A percentile compares a stretch with the other conserved stretches of the same genome.
Conservation (phyloP, 2,888 invertebrate species). For the Volucella inanis region DNA sequence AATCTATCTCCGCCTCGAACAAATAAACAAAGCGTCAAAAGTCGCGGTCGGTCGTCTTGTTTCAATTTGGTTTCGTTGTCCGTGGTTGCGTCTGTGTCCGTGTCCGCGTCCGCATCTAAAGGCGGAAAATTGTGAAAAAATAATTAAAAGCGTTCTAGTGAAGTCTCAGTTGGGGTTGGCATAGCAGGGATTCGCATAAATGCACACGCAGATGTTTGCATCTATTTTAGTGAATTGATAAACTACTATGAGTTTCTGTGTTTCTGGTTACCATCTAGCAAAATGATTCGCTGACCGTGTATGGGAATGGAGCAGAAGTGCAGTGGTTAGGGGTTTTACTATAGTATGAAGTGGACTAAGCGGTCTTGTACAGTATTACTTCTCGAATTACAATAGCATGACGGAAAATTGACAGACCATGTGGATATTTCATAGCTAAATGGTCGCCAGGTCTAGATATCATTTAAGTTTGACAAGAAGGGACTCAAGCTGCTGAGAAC, state of each 20-base stretch:
- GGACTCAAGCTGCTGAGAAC: no score
- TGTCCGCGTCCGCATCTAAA: conserved; percentile 4
- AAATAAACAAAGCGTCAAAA: conserved; percentile 62
- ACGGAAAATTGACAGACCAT: conserved; percentile 20
- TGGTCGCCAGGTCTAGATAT: no score
- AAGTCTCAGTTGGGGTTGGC: background rate
- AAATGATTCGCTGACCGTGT: background rate
- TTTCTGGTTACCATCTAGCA: conserved; percentile 13
- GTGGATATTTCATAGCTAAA: background rate
- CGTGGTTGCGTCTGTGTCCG: conserved; percentile 2
- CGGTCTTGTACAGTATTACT: background rate
- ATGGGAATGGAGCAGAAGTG: background rate
- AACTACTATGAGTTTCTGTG: conserved; percentile 13
- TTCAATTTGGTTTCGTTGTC: background rate
- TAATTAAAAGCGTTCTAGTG: conserved; percentile 53
- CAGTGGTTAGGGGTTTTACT: conserved; percentile 1
- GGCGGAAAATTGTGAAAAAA: conserved; percentile 45
- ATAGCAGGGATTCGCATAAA: conserved; percentile 10
- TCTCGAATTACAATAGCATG: conserved; percentile 27
- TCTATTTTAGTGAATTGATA: conserved; percentile 56
- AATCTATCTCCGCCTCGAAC: conserved; percentile 52
- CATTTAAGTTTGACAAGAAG: no score
- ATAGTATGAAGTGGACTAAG: background rate
- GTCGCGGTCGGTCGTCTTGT: conserved; percentile 10
- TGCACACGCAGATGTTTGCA: conserved; percentile 21